phyloP scores from a whole-genome alignment of 2,797 vertebrate species.

The Nannoperca australis region DNA sequence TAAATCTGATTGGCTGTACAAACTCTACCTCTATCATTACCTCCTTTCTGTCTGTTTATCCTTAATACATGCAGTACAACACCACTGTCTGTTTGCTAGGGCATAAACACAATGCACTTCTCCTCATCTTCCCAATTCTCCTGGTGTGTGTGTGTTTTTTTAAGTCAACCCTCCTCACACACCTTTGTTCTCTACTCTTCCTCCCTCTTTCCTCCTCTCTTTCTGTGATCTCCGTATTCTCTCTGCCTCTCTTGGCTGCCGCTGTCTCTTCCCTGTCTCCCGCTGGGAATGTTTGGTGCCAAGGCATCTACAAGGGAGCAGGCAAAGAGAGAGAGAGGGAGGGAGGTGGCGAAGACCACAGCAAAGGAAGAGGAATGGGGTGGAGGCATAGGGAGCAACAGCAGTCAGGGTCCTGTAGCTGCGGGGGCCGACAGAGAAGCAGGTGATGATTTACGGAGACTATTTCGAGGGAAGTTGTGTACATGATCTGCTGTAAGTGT shows the following conservation, averaged over 20 bases:
- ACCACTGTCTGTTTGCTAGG: constrained; percentile 3
- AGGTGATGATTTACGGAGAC: constrained; percentile 76
- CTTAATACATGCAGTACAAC: constrained; percentile 4
- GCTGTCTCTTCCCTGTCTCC: constrained; percentile 49
- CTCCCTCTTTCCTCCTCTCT: not conserved
- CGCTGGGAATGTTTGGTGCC: constrained; percentile 55
- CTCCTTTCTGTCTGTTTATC: constrained; percentile 30
- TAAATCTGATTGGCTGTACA: constrained; percentile 13
- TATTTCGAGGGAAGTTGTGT: constrained; percentile 77
- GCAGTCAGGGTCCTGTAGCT: constrained; percentile 55
- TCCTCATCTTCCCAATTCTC: constrained; percentile 20
- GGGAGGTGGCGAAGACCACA: constrained; percentile 10
- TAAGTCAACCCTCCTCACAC: constrained; percentile 17
- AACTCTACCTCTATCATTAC: constrained; percentile 28
- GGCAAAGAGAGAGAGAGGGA: constrained; percentile 19
- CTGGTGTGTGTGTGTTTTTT: constrained; percentile 28
- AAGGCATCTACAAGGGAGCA: constrained; percentile 51
- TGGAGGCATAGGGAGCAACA: constrained; percentile 21
- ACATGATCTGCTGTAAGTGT: constrained; percentile 64
- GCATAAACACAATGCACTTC: constrained; percentile 24
- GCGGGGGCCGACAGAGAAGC: constrained; percentile 58
- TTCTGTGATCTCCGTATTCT: constrained; percentile 57
- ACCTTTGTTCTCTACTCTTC: constrained; percentile 36
- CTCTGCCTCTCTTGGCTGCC: constrained; percentile 43
- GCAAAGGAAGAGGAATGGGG: constrained; percentile 35